These are phyloP conservation scores for Uria lomvia DNA, from an alignment of 2,113 vertebrate species.

Conservation along the genomic window DNA sequence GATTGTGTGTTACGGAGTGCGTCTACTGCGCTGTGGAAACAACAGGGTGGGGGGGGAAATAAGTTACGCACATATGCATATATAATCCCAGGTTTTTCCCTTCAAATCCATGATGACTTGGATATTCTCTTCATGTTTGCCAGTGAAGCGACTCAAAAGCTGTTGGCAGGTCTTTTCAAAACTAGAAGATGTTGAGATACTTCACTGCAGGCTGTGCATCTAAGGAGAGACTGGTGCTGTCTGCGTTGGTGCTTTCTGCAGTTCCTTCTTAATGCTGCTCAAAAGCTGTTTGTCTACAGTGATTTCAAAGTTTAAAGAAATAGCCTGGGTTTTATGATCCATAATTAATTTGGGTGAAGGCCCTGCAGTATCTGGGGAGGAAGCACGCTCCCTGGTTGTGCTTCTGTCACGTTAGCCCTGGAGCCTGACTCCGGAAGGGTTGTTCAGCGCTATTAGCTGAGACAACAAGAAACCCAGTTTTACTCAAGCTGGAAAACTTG, in stretches of 20 bases:
- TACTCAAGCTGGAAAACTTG: background rate
- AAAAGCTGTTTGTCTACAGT: background rate
- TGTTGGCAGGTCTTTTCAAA: background rate
- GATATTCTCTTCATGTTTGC: background rate
- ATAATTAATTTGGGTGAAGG: background rate
- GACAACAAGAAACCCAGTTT: background rate
- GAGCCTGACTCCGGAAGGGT: background rate
- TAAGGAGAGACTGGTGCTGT: background rate
- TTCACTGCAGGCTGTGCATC: background rate
- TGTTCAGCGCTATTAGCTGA: background rate
- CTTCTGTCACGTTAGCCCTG: rapidly evolving
- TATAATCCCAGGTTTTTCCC: background rate
- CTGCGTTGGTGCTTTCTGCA: background rate
- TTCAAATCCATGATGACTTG: background rate
- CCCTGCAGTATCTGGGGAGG: background rate
- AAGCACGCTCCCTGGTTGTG: background rate
- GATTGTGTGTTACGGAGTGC: background rate
- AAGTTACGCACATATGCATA: background rate
- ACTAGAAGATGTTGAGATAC: background rate
- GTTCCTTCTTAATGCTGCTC: background rate
- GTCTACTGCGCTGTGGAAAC: background rate
- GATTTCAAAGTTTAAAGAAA: background rate
- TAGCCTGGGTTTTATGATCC: background rate
- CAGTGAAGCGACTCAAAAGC: background rate
- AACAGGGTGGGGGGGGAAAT: background rate